Conservation (phyloP, 1,140 invertebrate species). For the Sarcophaga peregrina region DNA sequence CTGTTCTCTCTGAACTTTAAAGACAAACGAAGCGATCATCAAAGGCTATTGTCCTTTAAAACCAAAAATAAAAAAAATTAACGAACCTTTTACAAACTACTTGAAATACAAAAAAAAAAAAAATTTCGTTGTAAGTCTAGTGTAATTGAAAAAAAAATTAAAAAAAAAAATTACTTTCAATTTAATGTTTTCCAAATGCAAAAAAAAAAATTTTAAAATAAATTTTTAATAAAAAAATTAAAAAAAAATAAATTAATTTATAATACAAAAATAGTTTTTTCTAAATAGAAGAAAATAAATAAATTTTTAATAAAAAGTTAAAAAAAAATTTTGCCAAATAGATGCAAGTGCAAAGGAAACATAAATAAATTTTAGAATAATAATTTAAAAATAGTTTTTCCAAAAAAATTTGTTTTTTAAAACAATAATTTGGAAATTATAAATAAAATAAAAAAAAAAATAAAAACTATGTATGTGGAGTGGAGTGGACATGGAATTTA, state of each 20-base stretch:
- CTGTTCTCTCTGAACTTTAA: conserved; percentile 25
- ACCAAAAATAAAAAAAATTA: not conserved
- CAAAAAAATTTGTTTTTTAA: too few relatives aligned
- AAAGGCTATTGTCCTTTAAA: conserved; percentile 23
- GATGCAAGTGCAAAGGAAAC: too few relatives aligned
- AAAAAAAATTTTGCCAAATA: too few relatives aligned
- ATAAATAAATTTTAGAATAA: too few relatives aligned
- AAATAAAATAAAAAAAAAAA: not conserved
- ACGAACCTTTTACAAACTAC: not conserved
- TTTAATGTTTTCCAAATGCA: too few relatives aligned
- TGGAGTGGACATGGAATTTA: too few relatives aligned
- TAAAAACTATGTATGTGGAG: too few relatives aligned
- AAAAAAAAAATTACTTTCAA: conserved; percentile 23
- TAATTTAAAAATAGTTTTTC: too few relatives aligned
- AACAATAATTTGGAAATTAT: not conserved
- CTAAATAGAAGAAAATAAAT: too few relatives aligned
- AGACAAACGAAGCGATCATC: conserved; percentile 25
- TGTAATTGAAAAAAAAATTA: not conserved
- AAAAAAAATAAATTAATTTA: not conserved
- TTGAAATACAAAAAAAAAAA: not conserved
- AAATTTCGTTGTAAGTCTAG: not conserved
- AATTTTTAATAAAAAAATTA: not conserved
- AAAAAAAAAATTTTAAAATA: not conserved
- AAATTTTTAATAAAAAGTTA: not conserved
- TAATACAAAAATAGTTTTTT: not conserved